These are phyloP conservation scores for Habroteleia sp. DNA, from an alignment of 2,888 invertebrate genomes.

Conservation along the genomic window DNA sequence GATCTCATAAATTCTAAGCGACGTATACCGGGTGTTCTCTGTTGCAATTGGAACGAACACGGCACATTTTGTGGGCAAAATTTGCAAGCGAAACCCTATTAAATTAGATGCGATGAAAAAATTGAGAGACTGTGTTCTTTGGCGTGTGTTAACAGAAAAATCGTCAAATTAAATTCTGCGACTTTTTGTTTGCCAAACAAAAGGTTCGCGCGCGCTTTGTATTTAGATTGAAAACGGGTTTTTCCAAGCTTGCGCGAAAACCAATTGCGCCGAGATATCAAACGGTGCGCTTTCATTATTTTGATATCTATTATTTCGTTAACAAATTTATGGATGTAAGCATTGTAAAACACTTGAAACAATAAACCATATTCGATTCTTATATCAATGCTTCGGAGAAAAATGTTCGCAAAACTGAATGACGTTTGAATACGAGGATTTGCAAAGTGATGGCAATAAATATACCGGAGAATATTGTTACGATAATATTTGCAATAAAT, in stretches of 20 bases:
- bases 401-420: constrained; percentile 32
- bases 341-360: constrained; percentile 39
- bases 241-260: constrained; percentile 36
- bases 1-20: too few relatives aligned
- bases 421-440: neutral
- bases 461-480: constrained; percentile 3
- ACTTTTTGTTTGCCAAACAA: constrained; percentile 29
- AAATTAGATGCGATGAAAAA: too few relatives aligned
- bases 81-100: too few relatives aligned
- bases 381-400: constrained; percentile 21
- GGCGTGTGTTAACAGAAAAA: constrained; percentile 27
- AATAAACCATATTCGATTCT: constrained; percentile 35
- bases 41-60: too few relatives aligned
- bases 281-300: constrained; percentile 41
- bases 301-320: constrained; percentile 53
- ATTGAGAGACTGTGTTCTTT: too few relatives aligned
- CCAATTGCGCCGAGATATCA: constrained; percentile 34
- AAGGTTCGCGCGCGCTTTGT: constrained; percentile 32
- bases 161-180: constrained; percentile 26
- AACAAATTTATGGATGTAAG: constrained; percentile 51
- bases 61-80: too few relatives aligned
- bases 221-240: constrained; percentile 48
- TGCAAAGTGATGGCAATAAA: too few relatives aligned
- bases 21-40: too few relatives aligned
- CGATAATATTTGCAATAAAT: too few relatives aligned